Conservation (phyloP, 1,140 invertebrate genomes). For the Chironomus tepperi region DNA sequence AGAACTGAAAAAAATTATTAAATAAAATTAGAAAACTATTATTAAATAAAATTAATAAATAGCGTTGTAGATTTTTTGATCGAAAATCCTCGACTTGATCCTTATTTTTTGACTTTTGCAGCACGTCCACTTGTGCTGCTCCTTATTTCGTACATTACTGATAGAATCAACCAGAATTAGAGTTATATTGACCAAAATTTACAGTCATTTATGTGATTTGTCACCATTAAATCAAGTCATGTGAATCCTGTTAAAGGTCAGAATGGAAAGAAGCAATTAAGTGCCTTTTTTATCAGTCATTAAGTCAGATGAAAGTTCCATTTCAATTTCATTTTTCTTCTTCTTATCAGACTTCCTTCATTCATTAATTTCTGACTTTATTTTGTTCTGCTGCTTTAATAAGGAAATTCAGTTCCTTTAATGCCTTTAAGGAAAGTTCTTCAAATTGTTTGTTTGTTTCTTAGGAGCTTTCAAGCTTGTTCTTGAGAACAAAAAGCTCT, state of each 20-base stretch:
- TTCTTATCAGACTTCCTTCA: no score
- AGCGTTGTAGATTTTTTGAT: not conserved
- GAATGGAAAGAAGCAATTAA: not conserved
- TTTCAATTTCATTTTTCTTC: not conserved
- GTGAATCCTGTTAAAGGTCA: no score
- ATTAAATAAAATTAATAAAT: not conserved
- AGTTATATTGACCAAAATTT: not conserved
- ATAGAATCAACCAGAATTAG: no score
- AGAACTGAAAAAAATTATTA: slow-evolving; percentile 6
- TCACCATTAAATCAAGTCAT: not conserved
- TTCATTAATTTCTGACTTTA: no score
- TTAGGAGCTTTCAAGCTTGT: no score
- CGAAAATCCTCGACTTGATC: not conserved
- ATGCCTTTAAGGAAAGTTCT: no score
- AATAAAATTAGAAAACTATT: not conserved
- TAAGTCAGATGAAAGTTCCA: not conserved
- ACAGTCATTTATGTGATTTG: not conserved
- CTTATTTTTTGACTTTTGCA: not conserved
- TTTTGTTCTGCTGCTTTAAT: no score
- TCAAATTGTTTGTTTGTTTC: no score
- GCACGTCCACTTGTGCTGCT: no score
- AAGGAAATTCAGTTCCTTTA: no score
- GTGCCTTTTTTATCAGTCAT: not conserved
- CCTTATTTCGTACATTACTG: not conserved
- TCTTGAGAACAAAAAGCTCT: no score